A percentile compares a stretch with the other conserved stretches of the same genome.
Evolutionary conservation across 2,113 vertebrate genomes (phyloP).

Genomic region (Perca flavescens): DNA sequence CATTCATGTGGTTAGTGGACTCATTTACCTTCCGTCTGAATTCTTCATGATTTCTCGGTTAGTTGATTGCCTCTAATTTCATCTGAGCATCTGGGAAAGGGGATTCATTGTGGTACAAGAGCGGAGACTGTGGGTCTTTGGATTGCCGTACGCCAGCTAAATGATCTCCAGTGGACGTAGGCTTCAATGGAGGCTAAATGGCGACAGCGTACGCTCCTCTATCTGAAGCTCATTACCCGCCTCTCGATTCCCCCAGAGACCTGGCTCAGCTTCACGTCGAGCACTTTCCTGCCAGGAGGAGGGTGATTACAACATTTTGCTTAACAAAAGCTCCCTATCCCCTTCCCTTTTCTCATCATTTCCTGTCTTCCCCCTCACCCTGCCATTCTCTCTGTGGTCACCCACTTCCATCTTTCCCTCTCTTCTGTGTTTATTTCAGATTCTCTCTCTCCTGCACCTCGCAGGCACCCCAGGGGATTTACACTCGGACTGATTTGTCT

Average conservation of each 20-base stretch:
- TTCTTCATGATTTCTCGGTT: conserved; percentile 54
- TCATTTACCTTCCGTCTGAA: conserved; percentile 65
- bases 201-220: conserved; percentile 60
- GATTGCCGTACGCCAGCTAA: conserved; percentile 61
- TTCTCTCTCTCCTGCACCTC: conserved; percentile 26
- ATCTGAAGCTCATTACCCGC: conserved; percentile 79
- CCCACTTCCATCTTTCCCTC: conserved; percentile 13
- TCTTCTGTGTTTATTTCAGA: conserved; percentile 22
- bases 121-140: conserved; percentile 37
- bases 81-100: conserved; percentile 48
- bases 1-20: conserved; percentile 49
- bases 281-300: conserved; percentile 79
- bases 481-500: conserved; percentile 53
- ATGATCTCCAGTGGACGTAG: conserved; percentile 72
- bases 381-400: conserved; percentile 48
- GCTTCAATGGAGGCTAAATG: conserved; percentile 77
- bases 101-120: conserved; percentile 58
- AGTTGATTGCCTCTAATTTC: conserved; percentile 74
- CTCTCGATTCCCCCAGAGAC: conserved; percentile 69
- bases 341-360: conserved; percentile 31
- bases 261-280: conserved; percentile 71
- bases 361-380: conserved; percentile 50
- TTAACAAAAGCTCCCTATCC: conserved; percentile 65
- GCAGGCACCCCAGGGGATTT: conserved; percentile 30
- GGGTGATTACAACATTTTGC: conserved; percentile 82